Evolutionary conservation across 2,113 vertebrate genomes (phyloP).

Genomic region (Cyprinus carpio): DNA sequence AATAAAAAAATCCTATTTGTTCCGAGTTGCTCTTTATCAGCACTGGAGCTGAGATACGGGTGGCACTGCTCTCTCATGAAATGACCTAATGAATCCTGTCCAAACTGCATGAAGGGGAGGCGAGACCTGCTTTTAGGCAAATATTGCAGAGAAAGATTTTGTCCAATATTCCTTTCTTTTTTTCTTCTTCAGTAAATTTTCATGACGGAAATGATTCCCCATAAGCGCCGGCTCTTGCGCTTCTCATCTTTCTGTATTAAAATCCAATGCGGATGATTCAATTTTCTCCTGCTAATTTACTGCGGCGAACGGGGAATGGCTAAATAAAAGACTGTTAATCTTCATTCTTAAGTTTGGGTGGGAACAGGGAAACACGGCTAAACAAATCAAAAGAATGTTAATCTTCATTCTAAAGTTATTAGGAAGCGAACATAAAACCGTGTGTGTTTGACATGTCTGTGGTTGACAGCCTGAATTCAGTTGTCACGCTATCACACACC

Average conservation of each 20-base stretch:
- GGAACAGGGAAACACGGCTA: no score
- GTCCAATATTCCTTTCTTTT: background rate
- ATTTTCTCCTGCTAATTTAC: slow-evolving; percentile 31
- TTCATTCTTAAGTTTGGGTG: background rate
- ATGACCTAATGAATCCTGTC: slow-evolving; percentile 36
- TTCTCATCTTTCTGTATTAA: slow-evolving; percentile 14
- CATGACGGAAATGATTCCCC: background rate
- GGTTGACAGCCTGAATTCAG: slow-evolving; percentile 7
- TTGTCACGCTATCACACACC: background rate
- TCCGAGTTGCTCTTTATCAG: slow-evolving; percentile 59
- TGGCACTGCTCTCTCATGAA: slow-evolving; percentile 10
- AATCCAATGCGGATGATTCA: slow-evolving; percentile 8
- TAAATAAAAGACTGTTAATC: slow-evolving; percentile 14
- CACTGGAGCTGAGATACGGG: slow-evolving; percentile 41
- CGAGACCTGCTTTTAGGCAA: slow-evolving; percentile 18
- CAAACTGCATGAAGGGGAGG: background rate
- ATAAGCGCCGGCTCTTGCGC: background rate
- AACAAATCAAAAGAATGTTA: slow-evolving; percentile 3
- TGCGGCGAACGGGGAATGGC: background rate
- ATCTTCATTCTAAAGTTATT: background rate
- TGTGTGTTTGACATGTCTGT: background rate
- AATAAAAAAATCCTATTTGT: slow-evolving; percentile 58
- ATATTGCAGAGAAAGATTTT: slow-evolving; percentile 11
- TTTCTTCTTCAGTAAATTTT: background rate
- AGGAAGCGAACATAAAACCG: background rate